Evolutionary conservation across 2,113 vertebrate species (phyloP).

Genomic region (Cochlearius cochlearius): DNA sequence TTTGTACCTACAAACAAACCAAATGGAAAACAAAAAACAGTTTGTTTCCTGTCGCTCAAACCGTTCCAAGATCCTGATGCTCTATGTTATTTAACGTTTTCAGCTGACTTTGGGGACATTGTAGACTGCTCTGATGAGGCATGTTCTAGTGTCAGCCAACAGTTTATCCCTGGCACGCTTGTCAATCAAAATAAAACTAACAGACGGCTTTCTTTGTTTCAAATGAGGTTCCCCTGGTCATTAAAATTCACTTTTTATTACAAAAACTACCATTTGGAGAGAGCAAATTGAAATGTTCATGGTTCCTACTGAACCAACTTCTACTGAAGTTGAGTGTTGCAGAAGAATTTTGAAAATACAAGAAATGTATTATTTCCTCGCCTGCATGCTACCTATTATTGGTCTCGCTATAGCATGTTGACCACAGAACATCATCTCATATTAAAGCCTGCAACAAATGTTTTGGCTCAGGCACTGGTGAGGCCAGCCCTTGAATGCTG

Average conservation of each 20-base stretch:
- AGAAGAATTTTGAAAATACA: background rate
- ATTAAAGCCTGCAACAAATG: background rate
- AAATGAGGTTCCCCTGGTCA: conserved; percentile 27
- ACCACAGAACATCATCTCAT: background rate
- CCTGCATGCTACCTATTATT: background rate
- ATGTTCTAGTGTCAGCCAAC: conserved; percentile 56
- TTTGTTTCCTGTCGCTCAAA: conserved; percentile 52
- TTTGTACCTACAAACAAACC: conserved; percentile 75
- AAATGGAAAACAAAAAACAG: conserved; percentile 49
- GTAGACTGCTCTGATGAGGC: conserved; percentile 34
- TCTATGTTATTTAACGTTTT: conserved; percentile 52
- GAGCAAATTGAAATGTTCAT: background rate
- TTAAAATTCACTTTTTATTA: conserved; percentile 55
- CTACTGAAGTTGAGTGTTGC: background rate
- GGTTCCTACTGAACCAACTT: conserved; percentile 8
- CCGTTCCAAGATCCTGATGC: conserved; percentile 50
- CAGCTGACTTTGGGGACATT: conserved; percentile 38
- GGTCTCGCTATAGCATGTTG: background rate
- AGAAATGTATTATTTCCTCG: background rate
- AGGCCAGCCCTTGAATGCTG: too few species aligned
- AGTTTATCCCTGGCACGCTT: conserved; percentile 33
- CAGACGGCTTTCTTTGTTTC: conserved; percentile 52
- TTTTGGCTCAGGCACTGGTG: background rate
- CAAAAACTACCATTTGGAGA: conserved; percentile 5
- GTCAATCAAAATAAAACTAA: conserved; percentile 63